phyloP scores from a whole-genome alignment of 2,888 invertebrate species.

The Conomelus anceps region DNA sequence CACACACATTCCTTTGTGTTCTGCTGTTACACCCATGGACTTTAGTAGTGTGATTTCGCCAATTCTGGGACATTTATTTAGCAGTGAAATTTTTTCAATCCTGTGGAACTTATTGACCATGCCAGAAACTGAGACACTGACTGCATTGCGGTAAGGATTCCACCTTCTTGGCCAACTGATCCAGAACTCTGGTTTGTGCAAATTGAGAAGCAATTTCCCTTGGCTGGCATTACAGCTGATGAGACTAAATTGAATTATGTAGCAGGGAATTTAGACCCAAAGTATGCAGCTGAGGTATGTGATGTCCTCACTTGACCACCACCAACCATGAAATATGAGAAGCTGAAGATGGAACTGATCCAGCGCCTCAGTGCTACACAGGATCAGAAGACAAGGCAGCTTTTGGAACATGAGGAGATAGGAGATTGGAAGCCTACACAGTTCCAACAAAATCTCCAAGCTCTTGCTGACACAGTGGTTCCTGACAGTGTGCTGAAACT shows the following conservation, averaged over 20 bases:
- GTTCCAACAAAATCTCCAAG: neutral
- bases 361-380: neutral
- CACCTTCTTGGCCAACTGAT: neutral
- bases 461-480: neutral
- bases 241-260: neutral
- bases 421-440: neutral
- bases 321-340: neutral
- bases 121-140: neutral
- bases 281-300: neutral
- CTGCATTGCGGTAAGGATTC: neutral
- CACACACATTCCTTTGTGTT: no score
- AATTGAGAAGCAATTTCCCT: neutral
- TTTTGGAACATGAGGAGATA: neutral
- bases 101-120: neutral
- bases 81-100: neutral
- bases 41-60: neutral
- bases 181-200: neutral
- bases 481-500: neutral
- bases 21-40: neutral
- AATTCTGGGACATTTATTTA: neutral
- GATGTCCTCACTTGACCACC: neutral
- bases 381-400: slow-evolving; percentile 2
- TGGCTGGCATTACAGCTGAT: neutral
- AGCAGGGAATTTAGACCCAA: neutral
- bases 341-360: neutral